phyloP scores from a whole-genome alignment of 2,113 vertebrate species.

The Penelope pileata region DNA sequence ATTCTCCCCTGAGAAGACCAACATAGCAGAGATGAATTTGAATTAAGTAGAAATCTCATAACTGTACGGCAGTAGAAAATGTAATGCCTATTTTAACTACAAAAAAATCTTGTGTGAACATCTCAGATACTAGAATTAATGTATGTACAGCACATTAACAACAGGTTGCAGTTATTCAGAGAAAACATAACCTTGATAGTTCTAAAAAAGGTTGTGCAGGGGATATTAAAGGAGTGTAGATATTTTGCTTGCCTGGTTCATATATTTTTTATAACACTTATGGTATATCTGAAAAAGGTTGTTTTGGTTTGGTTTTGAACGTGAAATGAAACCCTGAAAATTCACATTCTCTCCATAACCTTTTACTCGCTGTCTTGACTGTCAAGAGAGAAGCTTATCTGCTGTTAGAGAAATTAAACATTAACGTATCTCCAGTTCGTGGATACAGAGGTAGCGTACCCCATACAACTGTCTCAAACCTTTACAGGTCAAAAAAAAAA shows the following conservation, averaged over 20 bases:
- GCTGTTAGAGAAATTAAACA: not conserved
- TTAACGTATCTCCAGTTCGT: not conserved
- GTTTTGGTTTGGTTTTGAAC: not conserved
- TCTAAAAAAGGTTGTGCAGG: not conserved
- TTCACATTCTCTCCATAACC: not conserved
- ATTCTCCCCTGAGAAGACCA: not conserved
- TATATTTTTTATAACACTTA: not conserved
- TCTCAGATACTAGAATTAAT: not conserved
- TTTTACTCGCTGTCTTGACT: not conserved
- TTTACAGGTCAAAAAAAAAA: not conserved
- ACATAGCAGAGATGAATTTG: not conserved
- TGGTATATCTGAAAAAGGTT: not conserved
- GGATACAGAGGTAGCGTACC: fast-evolving
- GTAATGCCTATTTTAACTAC: not conserved
- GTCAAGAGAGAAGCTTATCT: not conserved
- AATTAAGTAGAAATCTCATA: not conserved
- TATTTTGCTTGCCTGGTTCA: not conserved
- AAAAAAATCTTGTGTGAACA: not conserved
- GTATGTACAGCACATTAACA: not conserved
- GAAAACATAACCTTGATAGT: not conserved
- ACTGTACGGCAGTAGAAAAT: not conserved
- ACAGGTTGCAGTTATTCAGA: not conserved
- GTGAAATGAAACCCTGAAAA: not conserved
- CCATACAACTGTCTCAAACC: not conserved
- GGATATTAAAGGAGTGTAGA: not conserved